Evolutionary conservation across 2,797 vertebrate species (phyloP), one percentile per base, ranked within the genome.

Genomic region (Okamejei kenojei): DNA sequence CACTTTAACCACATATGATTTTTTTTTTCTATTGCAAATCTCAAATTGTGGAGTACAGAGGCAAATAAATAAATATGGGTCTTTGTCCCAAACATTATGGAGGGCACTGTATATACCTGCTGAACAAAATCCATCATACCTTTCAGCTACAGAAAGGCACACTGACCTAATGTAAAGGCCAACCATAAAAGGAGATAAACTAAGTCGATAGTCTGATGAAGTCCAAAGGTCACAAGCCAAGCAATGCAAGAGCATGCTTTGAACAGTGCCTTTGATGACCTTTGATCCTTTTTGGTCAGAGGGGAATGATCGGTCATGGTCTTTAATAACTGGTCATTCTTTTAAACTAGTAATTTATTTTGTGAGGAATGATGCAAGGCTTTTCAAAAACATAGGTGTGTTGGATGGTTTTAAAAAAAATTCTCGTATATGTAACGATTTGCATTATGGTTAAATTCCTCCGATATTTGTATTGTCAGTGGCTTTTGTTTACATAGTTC

Each of bases 311-410:
- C 94, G 94, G 94, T 95, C 94, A 93, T 94, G 93, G 95, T 96
- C 95, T 95, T 95, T 97, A 96, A 96, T 96, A 96, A 96, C 95
- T 93, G 71, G 95, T 95, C 95, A 94, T 94, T 95, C 96, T 95
- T 96, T 96, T 96, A 95, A 96, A 96, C 95, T 94, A 95, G 94
- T 94, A 94, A 95, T 96, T 96, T 97, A 96, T 97, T 95, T 95
- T 94, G 94, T 94, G 93, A 92, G 63, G 93, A 93, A 93, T 78
- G 54, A 93, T 93, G 93, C 94, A 93, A 93, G 80, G n/a, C 35
- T 93, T 73, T 94, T 32, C 95, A 94, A 95, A 95, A 95, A 95
- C 93, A 93, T 94, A 95, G 95, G 65, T 93, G 94, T 93, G 45
- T 81, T 76, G 29, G 15, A 35, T 88, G 32, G 65, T 61, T 54